phyloP scores from a whole-genome alignment of 2,797 vertebrate genomes.

The Hirundo rustica region DNA sequence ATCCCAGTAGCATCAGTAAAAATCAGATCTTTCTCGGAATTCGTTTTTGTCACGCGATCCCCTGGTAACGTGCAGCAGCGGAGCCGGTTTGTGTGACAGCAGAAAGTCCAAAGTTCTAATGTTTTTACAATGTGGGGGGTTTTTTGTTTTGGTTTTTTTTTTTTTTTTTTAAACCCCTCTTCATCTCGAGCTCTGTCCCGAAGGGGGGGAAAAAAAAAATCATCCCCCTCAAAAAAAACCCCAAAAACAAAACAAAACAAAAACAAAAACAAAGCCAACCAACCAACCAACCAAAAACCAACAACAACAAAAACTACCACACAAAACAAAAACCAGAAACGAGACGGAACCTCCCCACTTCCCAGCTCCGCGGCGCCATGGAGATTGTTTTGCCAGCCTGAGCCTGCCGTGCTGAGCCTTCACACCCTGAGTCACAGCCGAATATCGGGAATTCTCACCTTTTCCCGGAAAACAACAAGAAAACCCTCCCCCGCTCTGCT shows the following conservation, averaged over 20 bases:
- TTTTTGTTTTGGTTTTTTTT: no score
- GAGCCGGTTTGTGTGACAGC: background rate
- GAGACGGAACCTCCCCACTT: background rate
- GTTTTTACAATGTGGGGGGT: no score
- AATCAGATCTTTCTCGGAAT: background rate
- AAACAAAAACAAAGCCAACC: no score
- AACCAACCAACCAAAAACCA: no score
- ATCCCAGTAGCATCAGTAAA: background rate
- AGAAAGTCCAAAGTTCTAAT: background rate
- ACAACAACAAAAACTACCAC: no score
- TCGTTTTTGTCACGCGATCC: rapidly evolving
- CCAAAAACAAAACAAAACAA: background rate
- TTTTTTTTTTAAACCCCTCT: rapidly evolving
- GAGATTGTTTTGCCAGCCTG: background rate
- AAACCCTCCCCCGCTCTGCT: rapidly evolving
- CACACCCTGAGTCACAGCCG: rapidly evolving
- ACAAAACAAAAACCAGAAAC: no score
- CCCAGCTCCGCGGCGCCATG: background rate
- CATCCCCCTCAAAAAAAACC: background rate
- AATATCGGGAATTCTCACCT: background rate
- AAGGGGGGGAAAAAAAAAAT: no score
- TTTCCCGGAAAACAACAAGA: background rate
- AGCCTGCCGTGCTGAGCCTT: rapidly evolving
- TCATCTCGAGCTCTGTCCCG: no score
- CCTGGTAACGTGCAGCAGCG: background rate